phyloP scores from a whole-genome alignment of 1,140 invertebrate genomes.

The Plectrocnemia conspersa region DNA sequence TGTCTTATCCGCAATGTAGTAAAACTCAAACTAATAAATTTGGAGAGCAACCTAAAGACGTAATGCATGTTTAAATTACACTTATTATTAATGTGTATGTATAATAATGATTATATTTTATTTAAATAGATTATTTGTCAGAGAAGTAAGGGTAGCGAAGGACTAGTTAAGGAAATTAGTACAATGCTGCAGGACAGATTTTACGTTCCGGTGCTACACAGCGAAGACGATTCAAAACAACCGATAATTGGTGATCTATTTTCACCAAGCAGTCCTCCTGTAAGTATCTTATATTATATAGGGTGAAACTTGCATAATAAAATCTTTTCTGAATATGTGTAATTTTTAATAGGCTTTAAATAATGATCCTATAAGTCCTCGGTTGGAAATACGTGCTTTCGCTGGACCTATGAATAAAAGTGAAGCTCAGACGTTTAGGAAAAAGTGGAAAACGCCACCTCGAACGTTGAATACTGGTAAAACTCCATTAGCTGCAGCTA shows the following conservation, averaged over 20 bases:
- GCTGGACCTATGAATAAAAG: conserved; percentile 79
- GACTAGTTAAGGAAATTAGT: conserved; percentile 55
- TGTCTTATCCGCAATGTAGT: conserved; percentile 74
- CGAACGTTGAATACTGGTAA: conserved; percentile 38
- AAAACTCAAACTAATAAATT: conserved; percentile 67
- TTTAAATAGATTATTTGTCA: conserved; percentile 60
- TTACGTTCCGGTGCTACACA: conserved; percentile 79
- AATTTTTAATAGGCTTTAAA: conserved; percentile 54
- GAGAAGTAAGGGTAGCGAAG: conserved; percentile 47
- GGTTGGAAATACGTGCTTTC: conserved; percentile 70
- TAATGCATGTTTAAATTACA: conserved; percentile 41
- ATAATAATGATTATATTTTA: not conserved
- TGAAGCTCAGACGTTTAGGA: conserved; percentile 67
- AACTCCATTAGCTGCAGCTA: conserved; percentile 28
- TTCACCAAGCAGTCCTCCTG: conserved; percentile 60
- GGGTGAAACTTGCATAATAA: no score
- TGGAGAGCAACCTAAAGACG: conserved; percentile 67
- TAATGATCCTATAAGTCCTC: conserved; percentile 59
- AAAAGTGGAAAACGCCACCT: conserved; percentile 77
- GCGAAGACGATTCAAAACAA: conserved; percentile 65
- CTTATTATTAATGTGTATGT: conserved; percentile 7
- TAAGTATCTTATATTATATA: conserved; percentile 44
- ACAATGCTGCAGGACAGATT: conserved; percentile 64
- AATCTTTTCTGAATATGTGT: conserved; percentile 15
- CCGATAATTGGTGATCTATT: conserved; percentile 72